Evolutionary conservation across 2,113 vertebrate genomes (phyloP).

Genomic region (Cettia cetti): DNA sequence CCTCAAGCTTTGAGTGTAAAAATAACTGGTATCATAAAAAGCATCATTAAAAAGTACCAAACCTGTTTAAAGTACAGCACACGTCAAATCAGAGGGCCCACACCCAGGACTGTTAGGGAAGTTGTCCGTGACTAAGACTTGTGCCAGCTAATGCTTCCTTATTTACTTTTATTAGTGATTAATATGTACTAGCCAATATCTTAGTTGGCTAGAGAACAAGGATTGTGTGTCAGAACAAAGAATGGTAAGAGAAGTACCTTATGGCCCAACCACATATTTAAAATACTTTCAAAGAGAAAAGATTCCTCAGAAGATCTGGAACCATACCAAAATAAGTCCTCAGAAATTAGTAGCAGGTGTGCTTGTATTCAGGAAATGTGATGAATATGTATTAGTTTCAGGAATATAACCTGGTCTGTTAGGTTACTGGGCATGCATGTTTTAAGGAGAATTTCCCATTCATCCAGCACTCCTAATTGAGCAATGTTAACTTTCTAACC

Average conservation of each 20-base stretch:
- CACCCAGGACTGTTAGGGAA: background rate
- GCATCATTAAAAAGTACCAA: background rate
- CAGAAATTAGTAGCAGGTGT: background rate
- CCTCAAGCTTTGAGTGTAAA: rapidly evolving
- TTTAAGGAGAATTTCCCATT: background rate
- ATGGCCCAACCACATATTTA: rapidly evolving
- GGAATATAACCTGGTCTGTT: background rate
- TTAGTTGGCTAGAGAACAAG: background rate
- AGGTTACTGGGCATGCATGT: too few species aligned
- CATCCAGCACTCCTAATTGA: background rate
- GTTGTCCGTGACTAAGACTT: too few species aligned
- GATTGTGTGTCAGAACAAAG: background rate
- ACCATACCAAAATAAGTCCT: too few species aligned
- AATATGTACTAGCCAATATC: background rate
- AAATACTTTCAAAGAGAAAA: background rate
- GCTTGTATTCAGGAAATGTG: too few species aligned
- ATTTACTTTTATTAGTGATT: background rate
- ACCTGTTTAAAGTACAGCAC: background rate
- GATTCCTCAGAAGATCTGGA: background rate
- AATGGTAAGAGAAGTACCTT: background rate
- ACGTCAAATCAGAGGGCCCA: rapidly evolving
- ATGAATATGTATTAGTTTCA: background rate
- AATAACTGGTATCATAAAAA: background rate
- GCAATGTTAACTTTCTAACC: background rate
- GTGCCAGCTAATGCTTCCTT: background rate